A percentile compares a stretch with the other conserved stretches of the same genome.
phyloP scores from a whole-genome alignment of 2,888 invertebrate genomes.

The Lithophane socia region DNA sequence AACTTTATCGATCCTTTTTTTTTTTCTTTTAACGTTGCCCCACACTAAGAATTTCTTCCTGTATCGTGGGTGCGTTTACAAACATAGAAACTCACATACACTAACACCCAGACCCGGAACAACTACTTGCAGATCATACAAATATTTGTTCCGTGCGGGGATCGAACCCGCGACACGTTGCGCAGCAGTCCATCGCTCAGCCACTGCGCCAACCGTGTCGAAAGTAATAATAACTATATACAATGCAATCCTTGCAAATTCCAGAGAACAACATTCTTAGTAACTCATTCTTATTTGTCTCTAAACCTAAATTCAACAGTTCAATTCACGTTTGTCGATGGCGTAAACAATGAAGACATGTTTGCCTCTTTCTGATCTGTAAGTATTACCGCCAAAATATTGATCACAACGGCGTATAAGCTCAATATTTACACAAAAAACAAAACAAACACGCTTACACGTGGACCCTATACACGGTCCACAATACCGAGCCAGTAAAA shows the following conservation, averaged over 20 bases:
- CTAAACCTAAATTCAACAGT: background rate
- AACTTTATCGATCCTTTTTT: background rate
- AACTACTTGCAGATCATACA: no score
- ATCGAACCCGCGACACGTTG: no score
- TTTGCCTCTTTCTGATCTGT: background rate
- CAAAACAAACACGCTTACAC: constrained; percentile 40
- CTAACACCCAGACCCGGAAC: no score
- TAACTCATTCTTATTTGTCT: background rate
- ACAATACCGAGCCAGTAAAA: constrained; percentile 42
- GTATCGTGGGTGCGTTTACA: no score
- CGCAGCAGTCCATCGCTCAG: no score
- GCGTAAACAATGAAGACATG: background rate
- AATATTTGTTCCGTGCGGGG: no score
- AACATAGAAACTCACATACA: no score
- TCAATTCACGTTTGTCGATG: background rate
- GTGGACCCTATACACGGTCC: constrained; percentile 11
- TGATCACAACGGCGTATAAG: constrained; percentile 19
- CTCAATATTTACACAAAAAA: constrained; percentile 15
- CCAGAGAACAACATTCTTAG: no score
- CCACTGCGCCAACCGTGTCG: no score
- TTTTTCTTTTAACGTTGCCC: no score
- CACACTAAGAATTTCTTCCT: no score
- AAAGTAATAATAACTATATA: background rate
- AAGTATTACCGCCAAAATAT: constrained; percentile 23
- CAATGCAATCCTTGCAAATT: background rate